Conservation (phyloP, 2,113 vertebrate species). For the Microtus oregoni region DNA sequence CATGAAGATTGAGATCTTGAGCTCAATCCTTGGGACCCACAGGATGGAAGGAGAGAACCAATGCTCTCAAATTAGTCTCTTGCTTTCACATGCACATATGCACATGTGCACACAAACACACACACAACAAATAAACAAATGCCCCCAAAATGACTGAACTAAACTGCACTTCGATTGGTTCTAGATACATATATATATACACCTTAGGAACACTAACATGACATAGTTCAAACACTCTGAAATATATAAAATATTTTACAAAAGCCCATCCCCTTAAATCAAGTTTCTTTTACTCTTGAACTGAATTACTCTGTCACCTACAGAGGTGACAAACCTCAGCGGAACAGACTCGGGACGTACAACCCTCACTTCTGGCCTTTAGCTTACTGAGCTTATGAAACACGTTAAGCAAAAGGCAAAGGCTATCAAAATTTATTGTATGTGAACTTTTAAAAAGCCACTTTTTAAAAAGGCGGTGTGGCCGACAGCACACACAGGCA, state of each 20-base stretch:
- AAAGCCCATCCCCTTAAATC: slow-evolving; percentile 16
- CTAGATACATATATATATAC: neutral
- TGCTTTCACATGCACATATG: neutral
- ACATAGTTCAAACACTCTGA: slow-evolving; percentile 23
- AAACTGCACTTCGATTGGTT: neutral
- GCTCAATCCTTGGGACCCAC: neutral
- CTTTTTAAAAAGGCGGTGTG: neutral
- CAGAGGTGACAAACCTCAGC: neutral
- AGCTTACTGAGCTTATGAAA: slow-evolving; percentile 33
- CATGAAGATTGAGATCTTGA: neutral
- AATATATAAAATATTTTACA: neutral
- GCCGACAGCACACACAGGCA: slow-evolving; percentile 32
- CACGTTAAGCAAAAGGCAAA: slow-evolving; percentile 23
- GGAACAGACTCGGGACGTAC: neutral
- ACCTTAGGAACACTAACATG: slow-evolving; percentile 9
- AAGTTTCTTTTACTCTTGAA: slow-evolving; percentile 11
- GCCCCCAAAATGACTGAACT: neutral
- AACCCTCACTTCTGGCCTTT: slow-evolving; percentile 5
- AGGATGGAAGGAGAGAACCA: neutral
- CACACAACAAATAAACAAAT: neutral
- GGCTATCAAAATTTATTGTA: slow-evolving; percentile 23
- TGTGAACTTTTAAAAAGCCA: neutral
- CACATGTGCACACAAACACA: neutral
- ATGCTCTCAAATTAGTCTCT: neutral
- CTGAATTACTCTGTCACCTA: slow-evolving; percentile 47